Base-by-base conservation (phyloP, 2,113 vertebrate species). In the Apteryx owenii region DNA sequence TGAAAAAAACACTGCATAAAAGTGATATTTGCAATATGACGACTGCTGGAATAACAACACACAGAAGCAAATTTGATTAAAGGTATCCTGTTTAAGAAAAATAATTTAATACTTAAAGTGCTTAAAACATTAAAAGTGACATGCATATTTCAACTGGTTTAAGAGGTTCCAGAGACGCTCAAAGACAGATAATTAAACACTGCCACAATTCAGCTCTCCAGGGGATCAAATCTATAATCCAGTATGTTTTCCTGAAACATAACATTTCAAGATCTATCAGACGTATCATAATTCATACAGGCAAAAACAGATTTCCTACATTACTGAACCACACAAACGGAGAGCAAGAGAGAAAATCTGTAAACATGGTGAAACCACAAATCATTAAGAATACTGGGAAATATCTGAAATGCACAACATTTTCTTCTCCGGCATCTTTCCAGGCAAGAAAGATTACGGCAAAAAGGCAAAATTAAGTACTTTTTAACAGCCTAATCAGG, bases 301-400 rank as follows among this genome's bases (percentile, higher is more conserved):
- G 12, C 69, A 76, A 95, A 1, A 22, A 62, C n/a, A 95, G 36
- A 71, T 68, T 82, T 70, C 54, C 72, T 85, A 2, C 44, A 58
- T 46, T 50, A 51, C 25, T 72, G 53, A 93, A 94, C 7, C 13
- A 72, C 22, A 1, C 64, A 40, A 38, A 81, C 56, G 65, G 33
- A 81, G 6, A 44, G 28, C 15, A n/a, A 75, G n/a, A 91, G 12
- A 23, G 44, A 70, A 13, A 79, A 80, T 19, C 50, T 42, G 11
- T 89, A 96, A 93, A 93, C 68, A 87, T 40, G 40, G 61, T 95
- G 94, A 96, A 94, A 95, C 61, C 87, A 91, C 64, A 81, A 14
- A 86, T 31, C 66, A n/a, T 89, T 97, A 91, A 94, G 61, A 85
- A 86, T 75, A 79, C 70, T 75, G 79, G 53, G 69, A 90, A 96